Evolutionary conservation across 2,797 vertebrate genomes (phyloP).

Genomic region (Phoxinus dragarum): DNA sequence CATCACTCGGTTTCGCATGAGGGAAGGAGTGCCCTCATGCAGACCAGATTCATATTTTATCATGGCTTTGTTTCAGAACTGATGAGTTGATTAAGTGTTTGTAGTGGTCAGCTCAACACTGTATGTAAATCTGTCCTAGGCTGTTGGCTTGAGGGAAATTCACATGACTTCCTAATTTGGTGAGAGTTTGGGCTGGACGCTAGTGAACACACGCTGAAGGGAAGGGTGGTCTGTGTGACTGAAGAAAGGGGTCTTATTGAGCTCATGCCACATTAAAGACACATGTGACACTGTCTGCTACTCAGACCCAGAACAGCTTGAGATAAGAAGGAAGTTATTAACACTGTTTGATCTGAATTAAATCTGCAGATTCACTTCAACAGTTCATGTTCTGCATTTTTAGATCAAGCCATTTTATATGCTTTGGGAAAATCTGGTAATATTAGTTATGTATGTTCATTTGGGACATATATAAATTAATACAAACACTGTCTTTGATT

Average conservation of each 20-base stretch:
- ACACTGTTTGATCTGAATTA: slow-evolving; percentile 3
- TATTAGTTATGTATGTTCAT: background rate
- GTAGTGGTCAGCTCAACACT: background rate
- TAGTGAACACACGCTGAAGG: slow-evolving; percentile 40
- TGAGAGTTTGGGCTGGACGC: slow-evolving; percentile 28
- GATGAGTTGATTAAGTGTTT: background rate
- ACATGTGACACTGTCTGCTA: slow-evolving; percentile 47
- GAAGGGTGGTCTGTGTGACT: slow-evolving; percentile 24
- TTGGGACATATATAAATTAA: background rate
- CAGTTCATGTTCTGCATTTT: background rate
- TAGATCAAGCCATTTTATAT: background rate
- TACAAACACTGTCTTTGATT: background rate
- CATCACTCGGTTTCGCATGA: background rate
- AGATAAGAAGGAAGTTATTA: slow-evolving; percentile 32
- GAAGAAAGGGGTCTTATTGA: slow-evolving; percentile 50
- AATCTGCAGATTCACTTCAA: background rate
- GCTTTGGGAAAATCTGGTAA: background rate
- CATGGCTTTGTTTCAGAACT: background rate
- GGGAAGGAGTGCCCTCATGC: background rate
- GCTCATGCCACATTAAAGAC: slow-evolving; percentile 45
- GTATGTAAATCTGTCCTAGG: slow-evolving; percentile 20
- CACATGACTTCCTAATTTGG: slow-evolving; percentile 46
- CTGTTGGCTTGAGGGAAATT: slow-evolving; percentile 17
- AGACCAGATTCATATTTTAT: background rate
- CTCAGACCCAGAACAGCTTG: slow-evolving; percentile 4